Evolutionary conservation across 2,113 vertebrate genomes (phyloP).

Genomic region (Sinocyclocheilus grahami): DNA sequence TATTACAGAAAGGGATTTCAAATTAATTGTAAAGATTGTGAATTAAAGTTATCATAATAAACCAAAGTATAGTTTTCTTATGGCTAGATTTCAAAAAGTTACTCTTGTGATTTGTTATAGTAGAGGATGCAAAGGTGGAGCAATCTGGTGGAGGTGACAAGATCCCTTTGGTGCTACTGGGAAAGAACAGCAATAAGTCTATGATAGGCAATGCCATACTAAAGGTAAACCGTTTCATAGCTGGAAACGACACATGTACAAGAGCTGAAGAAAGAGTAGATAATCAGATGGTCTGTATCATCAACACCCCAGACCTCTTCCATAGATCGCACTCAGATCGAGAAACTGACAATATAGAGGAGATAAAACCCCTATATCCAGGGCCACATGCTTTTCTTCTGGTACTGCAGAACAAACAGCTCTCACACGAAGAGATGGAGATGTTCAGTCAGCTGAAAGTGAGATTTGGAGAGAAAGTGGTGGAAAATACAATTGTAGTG

Average conservation of each 20-base stretch:
- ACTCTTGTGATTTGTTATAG: background rate
- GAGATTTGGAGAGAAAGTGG: background rate
- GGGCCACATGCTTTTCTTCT: background rate
- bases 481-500: slow-evolving; percentile 7
- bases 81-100: background rate
- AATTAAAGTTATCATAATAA: background rate
- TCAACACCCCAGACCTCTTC: slow-evolving; percentile 23
- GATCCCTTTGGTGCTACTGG: slow-evolving; percentile 20
- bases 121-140: background rate
- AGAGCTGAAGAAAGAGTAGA: background rate
- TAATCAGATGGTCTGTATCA: background rate
- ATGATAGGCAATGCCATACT: slow-evolving; percentile 7
- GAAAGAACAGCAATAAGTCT: slow-evolving; percentile 8
- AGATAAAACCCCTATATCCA: background rate
- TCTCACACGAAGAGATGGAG: background rate
- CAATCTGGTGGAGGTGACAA: background rate
- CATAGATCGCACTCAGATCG: background rate
- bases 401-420: background rate
- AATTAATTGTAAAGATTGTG: background rate
- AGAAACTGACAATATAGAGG: background rate
- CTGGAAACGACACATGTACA: background rate
- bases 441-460: background rate
- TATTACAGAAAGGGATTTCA: background rate
- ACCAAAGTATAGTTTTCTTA: background rate
- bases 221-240: background rate